Evolutionary conservation across 2,888 invertebrate genomes (phyloP).

Genomic region (Drosophila tanythrix): DNA sequence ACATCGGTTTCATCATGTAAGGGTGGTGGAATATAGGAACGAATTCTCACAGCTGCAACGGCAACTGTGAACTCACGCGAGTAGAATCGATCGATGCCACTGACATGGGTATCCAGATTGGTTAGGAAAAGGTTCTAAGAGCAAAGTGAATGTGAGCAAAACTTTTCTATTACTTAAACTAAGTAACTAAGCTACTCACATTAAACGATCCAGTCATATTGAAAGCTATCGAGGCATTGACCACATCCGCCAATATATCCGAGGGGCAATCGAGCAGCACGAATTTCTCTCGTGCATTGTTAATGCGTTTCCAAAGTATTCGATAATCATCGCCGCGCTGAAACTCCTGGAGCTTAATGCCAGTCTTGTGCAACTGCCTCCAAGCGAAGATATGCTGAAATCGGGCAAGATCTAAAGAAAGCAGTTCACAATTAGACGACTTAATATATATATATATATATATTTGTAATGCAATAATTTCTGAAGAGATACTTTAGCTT

Average conservation of each 20-base stretch:
- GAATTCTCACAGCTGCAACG: slow-evolving; percentile 67
- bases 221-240: slow-evolving; percentile 85
- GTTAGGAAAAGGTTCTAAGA: slow-evolving; percentile 85
- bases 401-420: slow-evolving; percentile 86
- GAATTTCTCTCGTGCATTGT: slow-evolving; percentile 89
- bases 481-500: not conserved
- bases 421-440: not conserved
- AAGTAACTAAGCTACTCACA: slow-evolving; percentile 59
- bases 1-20: slow-evolving; percentile 75
- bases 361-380: slow-evolving; percentile 88
- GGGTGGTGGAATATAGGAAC: slow-evolving; percentile 72
- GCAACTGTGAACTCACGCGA: slow-evolving; percentile 67
- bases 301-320: slow-evolving; percentile 85
- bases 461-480: not conserved
- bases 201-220: slow-evolving; percentile 84
- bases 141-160: not conserved
- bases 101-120: slow-evolving; percentile 84
- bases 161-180: rapidly evolving
- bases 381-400: slow-evolving; percentile 91
- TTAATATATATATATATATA: not conserved
- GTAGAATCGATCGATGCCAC: slow-evolving; percentile 71
- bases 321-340: slow-evolving; percentile 84
- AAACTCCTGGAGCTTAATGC: slow-evolving; percentile 89
- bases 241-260: slow-evolving; percentile 88
- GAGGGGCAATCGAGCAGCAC: slow-evolving; percentile 92